Evolutionary conservation across 2,797 vertebrate species (phyloP).

Genomic region (Perodicticus potto): DNA sequence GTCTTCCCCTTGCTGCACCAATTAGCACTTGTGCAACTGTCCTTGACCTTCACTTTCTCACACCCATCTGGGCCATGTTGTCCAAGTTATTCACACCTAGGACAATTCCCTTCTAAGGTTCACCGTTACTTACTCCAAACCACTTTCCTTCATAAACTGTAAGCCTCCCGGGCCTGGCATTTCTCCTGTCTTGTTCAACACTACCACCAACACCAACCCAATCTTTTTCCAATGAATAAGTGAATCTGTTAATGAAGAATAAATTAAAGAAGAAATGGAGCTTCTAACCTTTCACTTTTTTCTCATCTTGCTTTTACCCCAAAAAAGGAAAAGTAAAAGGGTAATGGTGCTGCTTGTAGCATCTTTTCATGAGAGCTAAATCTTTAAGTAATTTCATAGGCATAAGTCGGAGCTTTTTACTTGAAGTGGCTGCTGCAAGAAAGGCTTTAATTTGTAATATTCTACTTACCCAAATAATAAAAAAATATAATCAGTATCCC

Average conservation of each 20-base stretch:
- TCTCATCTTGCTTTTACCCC: conserved; percentile 1
- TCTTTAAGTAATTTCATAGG: neutral
- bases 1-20: neutral
- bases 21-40: neutral
- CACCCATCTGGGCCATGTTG: neutral
- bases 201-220: neutral
- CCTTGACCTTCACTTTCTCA: neutral
- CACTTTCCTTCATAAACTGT: neutral
- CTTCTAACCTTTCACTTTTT: neutral
- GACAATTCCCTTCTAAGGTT: neutral
- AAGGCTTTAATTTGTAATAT: conserved; percentile 77
- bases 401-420: neutral
- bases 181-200: neutral
- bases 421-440: conserved; percentile 24
- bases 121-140: neutral
- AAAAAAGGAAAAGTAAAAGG: neutral
- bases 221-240: neutral
- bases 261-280: neutral
- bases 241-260: neutral
- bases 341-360: neutral
- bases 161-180: neutral
- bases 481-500: conserved; percentile 71
- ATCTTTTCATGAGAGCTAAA: neutral
- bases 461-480: conserved; percentile 73
- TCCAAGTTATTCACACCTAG: neutral